phyloP scores from a whole-genome alignment of 2,888 invertebrate genomes.

The Morpho helenor region DNA sequence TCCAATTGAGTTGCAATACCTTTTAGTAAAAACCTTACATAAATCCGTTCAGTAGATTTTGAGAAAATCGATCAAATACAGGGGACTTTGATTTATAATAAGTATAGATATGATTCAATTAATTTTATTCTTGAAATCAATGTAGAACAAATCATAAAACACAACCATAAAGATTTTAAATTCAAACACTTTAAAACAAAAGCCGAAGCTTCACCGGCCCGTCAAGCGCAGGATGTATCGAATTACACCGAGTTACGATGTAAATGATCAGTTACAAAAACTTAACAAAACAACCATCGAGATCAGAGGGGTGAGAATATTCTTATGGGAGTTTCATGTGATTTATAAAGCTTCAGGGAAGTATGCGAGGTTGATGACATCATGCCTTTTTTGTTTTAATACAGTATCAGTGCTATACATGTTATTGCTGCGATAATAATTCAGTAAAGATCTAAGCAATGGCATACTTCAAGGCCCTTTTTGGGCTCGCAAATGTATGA shows the following conservation, averaged over 20 bases:
- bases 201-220: constrained; percentile 37
- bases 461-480: too few relatives aligned
- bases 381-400: constrained; percentile 26
- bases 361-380: constrained; percentile 42
- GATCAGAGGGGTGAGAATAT: constrained; percentile 64
- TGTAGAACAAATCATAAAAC: not conserved
- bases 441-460: too few relatives aligned
- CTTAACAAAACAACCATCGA: constrained; percentile 47
- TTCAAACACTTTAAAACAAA: constrained; percentile 23
- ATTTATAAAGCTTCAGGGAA: constrained; percentile 71
- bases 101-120: too few relatives aligned
- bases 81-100: too few relatives aligned
- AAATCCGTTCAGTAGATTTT: too few relatives aligned
- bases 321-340: constrained; percentile 60
- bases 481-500: too few relatives aligned
- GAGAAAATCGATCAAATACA: too few relatives aligned
- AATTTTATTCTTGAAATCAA: not conserved
- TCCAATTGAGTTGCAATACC: too few relatives aligned
- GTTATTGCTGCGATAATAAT: too few relatives aligned
- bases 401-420: constrained; percentile 14
- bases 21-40: too few relatives aligned
- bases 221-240: constrained; percentile 72
- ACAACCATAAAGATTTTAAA: not conserved
- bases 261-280: constrained; percentile 71
- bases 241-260: constrained; percentile 67